Conservation (phyloP, 23 tunicate genomes). For the Trididemnum nubilum region DNA sequence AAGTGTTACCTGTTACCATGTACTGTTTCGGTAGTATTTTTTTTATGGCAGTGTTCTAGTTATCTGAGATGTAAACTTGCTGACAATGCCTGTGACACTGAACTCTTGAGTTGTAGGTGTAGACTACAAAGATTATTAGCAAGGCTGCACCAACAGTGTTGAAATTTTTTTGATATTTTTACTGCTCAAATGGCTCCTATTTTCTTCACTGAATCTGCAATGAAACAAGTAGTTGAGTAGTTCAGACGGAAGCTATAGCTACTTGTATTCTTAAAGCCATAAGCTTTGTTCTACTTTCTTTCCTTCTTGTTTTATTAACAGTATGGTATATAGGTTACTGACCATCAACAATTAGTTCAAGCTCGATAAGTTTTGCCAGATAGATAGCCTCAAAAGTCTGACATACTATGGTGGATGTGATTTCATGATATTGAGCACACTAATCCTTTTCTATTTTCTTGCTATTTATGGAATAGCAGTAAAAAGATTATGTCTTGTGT, state of each 20-base stretch:
- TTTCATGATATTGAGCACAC: neutral
- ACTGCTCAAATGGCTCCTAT: neutral
- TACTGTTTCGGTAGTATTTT: neutral
- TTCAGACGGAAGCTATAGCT: neutral
- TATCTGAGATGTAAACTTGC: neutral
- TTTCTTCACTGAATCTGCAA: neutral
- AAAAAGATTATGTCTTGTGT: neutral
- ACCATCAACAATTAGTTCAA: neutral
- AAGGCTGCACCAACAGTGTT: neutral
- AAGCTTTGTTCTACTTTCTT: neutral
- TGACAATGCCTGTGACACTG: neutral
- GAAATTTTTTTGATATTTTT: neutral
- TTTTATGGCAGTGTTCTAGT: neutral
- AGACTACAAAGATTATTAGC: neutral
- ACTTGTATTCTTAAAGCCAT: neutral
- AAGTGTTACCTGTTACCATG: slow-evolving; percentile 1
- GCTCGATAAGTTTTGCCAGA: neutral
- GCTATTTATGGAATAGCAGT: neutral
- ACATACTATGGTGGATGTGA: neutral
- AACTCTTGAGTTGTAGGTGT: neutral
- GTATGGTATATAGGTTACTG: neutral
- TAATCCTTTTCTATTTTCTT: neutral
- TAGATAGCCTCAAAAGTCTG: neutral
- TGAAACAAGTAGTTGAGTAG: neutral
- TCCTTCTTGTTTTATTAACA: neutral